Conservation (phyloP, 1,140 invertebrate genomes). For the Akabosia matsudoensis region DNA sequence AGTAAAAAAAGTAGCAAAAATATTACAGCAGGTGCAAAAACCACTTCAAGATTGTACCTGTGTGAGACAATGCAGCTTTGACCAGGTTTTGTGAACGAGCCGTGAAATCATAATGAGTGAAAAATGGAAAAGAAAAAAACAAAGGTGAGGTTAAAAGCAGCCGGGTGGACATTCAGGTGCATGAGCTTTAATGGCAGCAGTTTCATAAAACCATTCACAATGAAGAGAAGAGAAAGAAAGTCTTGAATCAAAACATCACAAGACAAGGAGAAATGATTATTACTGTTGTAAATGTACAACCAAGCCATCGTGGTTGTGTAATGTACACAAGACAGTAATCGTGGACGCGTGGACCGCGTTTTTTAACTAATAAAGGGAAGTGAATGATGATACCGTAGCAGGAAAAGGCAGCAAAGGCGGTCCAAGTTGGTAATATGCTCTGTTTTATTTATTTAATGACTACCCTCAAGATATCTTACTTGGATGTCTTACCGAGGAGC, state of each 20-base stretch:
- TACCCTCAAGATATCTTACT: not conserved
- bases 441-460: not conserved
- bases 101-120: conserved; percentile 5
- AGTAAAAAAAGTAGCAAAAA: not conserved
- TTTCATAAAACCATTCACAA: too few relatives aligned
- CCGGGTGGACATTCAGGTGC: conserved; percentile 4
- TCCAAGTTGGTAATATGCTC: not conserved
- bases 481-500: too few relatives aligned
- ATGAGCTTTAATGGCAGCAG: not conserved
- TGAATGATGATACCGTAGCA: not conserved
- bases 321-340: not conserved
- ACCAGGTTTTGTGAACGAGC: conserved; percentile 5
- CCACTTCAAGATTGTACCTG: too few relatives aligned
- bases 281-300: not conserved
- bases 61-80: too few relatives aligned
- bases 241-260: not conserved
- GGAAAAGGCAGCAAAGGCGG: not conserved
- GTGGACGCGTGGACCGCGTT: not conserved
- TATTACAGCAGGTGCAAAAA: conserved; percentile 4
- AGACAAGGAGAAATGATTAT: not conserved
- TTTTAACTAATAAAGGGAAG: conserved; percentile 3
- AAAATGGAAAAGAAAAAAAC: not conserved
- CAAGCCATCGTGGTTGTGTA: not conserved
- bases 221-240: not conserved
- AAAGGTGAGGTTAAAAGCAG: not conserved